Base-by-base conservation (phyloP, 1,140 invertebrate species). In the Scaptomyza montana region DNA sequence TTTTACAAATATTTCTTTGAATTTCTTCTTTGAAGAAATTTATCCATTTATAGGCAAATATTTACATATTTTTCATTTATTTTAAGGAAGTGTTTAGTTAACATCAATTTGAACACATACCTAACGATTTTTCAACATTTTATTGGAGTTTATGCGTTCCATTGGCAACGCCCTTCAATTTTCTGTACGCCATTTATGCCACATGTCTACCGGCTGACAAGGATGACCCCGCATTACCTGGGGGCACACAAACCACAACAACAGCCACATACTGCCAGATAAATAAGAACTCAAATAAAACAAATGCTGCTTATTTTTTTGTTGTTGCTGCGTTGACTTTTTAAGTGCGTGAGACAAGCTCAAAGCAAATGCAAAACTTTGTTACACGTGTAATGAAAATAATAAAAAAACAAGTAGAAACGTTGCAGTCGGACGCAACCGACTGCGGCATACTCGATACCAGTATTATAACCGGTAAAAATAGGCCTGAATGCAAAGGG, bases 301-400 rank as follows among this genome's bases (percentile, higher is more conserved):
- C 51, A 80, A 63, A 61, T 43, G 33, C 25, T 47, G 43, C 62
- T 61, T 64, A 49, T 66, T 67, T 47, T 39, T 45, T 70, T 16
- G 0, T 16, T 9, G 64, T 78, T 76, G 12, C 28, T 66, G 30
- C 30, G 13, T 72, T 67, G 55, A 21, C 56, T 79, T 81, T n/a
- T 87, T 81, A 78, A 87, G 78, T 81, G 82, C 61, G 78, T 63
- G 75, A 50, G 59, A 64, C 75, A 74, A 74, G 79, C 78, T 82
- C 78, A 87, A 87, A 82, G 76, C 84, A 70, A 87, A 89, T 87
- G 82, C 84, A 87, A 87, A 82, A 87, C 82, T 87, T 87, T 87
- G 84, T 76, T 79, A 87, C 82, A 87, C 82, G 81, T 87, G 84
- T 87, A 87, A 89, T 89, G 84, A 89, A 82, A 87, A 86, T 89